Base-by-base conservation (phyloP, 2,888 invertebrate genomes). In the Lottia scabra region DNA sequence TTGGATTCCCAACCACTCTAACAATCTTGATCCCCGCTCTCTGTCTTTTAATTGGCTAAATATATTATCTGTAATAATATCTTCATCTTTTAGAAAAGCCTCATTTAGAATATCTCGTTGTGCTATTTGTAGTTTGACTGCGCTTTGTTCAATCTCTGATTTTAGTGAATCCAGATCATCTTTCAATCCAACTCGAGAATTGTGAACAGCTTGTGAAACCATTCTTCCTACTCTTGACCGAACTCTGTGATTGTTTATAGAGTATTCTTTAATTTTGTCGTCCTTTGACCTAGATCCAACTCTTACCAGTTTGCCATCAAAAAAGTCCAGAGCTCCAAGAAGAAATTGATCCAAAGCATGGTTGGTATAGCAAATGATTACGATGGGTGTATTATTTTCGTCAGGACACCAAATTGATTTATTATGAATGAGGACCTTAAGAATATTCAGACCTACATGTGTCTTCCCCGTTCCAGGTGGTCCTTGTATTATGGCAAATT, bases 381-480 rank as follows among this genome's bases (percentile, higher is more conserved):
- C 74, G 68, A 89, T 85, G 13, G 88, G 88, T 30, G 68, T 71
- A 2, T 56, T 10, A 23, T 56, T 56, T 2, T 56, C 56, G 0
- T 23, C 56, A 19, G 64, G 70, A 43, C 85, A 86, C 91, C 91
- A 91, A 2, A 78, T 44, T 0, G 78, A 43, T n/a, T 80, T 78
- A 85, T 94, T 95, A 73, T 91, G 88, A 1, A 95, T 87, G 38
- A 96, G 85, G 0, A 92, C 78, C 65, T 86, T 80, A 0, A 94
- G 93, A 23, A 96, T 92, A 91, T 94, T 93, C 45, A 95, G 90
- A 0, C 95, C 95, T 77, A 96, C 88, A 87, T 92, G 94, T 0
- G 96, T 95, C 91, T 96, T 96, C 0, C 96, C 96, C 0, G 96
- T 96, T 5, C 96, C 96, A 0, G 96, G 96, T 0, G 96, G 96